Evolutionary conservation across 2,113 vertebrate genomes (phyloP).

Genomic region (Lucifuga dentata): DNA sequence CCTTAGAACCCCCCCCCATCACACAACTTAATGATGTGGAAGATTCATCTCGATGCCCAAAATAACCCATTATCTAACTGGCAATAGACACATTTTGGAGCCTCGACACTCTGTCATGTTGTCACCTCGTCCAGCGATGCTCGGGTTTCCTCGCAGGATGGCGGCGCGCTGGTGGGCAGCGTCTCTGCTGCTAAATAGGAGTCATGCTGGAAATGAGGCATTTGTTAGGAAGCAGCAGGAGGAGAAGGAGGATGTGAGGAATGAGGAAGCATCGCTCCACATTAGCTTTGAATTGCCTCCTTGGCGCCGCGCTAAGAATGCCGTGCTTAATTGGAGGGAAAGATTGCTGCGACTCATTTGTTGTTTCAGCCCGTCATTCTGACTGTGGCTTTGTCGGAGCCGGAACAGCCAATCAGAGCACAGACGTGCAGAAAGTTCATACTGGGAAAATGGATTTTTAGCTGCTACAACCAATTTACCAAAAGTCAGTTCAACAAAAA

Average conservation of each 20-base stretch:
- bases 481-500: too few species aligned
- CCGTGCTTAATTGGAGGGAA: constrained; percentile 39
- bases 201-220: constrained; percentile 33
- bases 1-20: constrained; percentile 51
- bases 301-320: constrained; percentile 6
- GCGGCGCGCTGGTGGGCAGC: constrained; percentile 25
- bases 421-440: neutral
- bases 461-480: too few species aligned
- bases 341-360: constrained; percentile 13
- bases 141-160: constrained; percentile 35
- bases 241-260: constrained; percentile 44
- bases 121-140: constrained; percentile 39
- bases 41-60: constrained; percentile 61
- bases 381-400: constrained; percentile 7
- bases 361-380: neutral
- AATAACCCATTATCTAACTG: constrained; percentile 69
- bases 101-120: constrained; percentile 58
- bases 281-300: constrained; percentile 60
- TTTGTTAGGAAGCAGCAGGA: constrained; percentile 55
- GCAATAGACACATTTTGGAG: constrained; percentile 55
- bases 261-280: constrained; percentile 45
- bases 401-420: neutral
- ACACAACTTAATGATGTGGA: constrained; percentile 66
- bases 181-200: constrained; percentile 40
- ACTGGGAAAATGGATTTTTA: too few species aligned